Conservation (phyloP, 2,888 invertebrate genomes). For the Xylocampa areola region DNA sequence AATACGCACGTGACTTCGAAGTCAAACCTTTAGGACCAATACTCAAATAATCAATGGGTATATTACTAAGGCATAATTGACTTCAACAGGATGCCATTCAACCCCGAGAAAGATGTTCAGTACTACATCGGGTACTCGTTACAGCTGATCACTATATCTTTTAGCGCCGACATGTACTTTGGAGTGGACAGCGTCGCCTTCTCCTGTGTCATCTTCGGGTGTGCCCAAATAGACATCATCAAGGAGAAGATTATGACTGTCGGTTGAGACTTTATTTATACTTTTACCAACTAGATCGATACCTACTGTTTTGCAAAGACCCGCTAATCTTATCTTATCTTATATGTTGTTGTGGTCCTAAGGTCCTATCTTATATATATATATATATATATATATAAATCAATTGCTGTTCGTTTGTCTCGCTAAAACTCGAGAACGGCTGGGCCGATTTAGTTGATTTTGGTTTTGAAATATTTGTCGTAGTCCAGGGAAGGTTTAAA, state of each 20-base stretch:
- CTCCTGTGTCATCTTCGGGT: constrained; percentile 81
- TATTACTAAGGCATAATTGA: not conserved
- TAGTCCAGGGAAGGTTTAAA: too few relatives aligned
- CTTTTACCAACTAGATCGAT: not conserved
- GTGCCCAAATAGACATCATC: constrained; percentile 82
- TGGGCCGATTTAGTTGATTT: too few relatives aligned
- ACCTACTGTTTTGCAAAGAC: not conserved
- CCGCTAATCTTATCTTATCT: too few relatives aligned
- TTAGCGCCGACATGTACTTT: constrained; percentile 85
- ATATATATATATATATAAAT: too few relatives aligned
- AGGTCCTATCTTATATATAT: too few relatives aligned
- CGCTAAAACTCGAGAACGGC: too few relatives aligned
- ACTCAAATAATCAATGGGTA: not conserved
- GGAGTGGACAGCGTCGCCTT: constrained; percentile 84
- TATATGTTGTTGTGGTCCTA: too few relatives aligned
- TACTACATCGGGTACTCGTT: constrained; percentile 80
- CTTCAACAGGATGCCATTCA: constrained; percentile 79
- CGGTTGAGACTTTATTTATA: constrained; percentile 47
- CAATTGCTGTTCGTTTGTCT: too few relatives aligned
- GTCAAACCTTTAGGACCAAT: not conserved
- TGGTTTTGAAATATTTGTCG: too few relatives aligned
- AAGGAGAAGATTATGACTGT: constrained; percentile 81
- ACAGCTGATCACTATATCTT: constrained; percentile 78
- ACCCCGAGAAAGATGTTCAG: constrained; percentile 70
- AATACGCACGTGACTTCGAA: not conserved